Percentiles rank a stretch among this genome's conserved stretches.
Conservation (phyloP, 2,113 vertebrate species). For the Gopherus flavomarginatus region DNA sequence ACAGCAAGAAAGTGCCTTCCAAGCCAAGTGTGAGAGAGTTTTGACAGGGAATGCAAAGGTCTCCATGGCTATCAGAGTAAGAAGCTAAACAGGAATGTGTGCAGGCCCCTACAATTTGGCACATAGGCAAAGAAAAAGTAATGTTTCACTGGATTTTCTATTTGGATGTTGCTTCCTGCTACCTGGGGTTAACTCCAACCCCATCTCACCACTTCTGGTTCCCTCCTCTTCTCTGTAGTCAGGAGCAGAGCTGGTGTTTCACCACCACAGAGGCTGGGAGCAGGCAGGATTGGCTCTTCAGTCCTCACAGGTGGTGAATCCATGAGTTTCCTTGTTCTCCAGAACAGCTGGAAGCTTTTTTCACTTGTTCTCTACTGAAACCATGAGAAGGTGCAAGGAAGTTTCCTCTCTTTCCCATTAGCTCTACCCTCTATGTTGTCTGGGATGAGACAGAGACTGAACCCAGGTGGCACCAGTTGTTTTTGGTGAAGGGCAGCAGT, state of each 20-base stretch:
- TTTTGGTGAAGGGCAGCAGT: not conserved
- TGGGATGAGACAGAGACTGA: not conserved
- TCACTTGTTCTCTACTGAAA: not conserved
- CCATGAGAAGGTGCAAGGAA: not conserved
- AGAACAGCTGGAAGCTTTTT: accelerated
- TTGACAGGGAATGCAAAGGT: not conserved
- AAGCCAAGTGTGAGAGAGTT: not conserved
- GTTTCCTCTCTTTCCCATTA: not conserved
- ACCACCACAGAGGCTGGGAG: accelerated
- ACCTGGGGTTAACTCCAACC: not conserved
- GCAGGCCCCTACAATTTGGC: not conserved
- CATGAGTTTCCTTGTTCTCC: not conserved
- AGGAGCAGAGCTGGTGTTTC: not conserved
- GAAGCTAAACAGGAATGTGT: not conserved
- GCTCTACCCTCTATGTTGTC: not conserved
- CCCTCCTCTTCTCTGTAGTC: not conserved
- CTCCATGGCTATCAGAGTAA: not conserved
- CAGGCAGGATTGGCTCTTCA: accelerated
- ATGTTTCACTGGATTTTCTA: not conserved
- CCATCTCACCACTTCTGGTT: not conserved
- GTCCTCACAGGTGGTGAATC: not conserved
- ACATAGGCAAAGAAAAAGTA: accelerated
- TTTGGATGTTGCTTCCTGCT: not conserved
- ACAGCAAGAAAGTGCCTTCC: not conserved
- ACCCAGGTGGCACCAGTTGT: accelerated